phyloP scores from a whole-genome alignment of 2,888 invertebrate species.

The Chrysopilus asiliformis region DNA sequence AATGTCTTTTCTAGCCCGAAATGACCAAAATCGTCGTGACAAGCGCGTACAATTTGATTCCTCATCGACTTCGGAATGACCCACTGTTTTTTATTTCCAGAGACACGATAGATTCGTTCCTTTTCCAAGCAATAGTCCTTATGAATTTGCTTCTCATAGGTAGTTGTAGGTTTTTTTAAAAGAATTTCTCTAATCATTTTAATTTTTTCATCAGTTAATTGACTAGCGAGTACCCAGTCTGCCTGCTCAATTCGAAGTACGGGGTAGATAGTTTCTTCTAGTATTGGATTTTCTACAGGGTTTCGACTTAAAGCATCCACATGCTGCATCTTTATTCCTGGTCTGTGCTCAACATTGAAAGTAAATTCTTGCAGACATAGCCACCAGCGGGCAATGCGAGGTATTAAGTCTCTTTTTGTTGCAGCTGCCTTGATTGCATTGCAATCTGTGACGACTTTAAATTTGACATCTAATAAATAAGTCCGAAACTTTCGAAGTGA shows the following conservation, averaged over 20 bases:
- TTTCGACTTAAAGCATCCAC: constrained; percentile 15
- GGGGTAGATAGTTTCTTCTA: not conserved
- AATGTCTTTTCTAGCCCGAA: constrained; percentile 17
- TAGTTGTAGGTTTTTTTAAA: too few species aligned
- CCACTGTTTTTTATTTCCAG: constrained; percentile 11
- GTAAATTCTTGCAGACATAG: constrained; percentile 15
- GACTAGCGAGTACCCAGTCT: too few species aligned
- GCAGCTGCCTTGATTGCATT: constrained; percentile 14
- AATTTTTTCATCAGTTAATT: too few species aligned
- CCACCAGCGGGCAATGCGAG: constrained; percentile 19
- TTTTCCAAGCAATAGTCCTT: too few species aligned
- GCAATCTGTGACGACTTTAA: too few species aligned
- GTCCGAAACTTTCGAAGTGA: too few species aligned
- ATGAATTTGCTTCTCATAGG: too few species aligned
- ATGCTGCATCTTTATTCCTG: too few species aligned
- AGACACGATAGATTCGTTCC: not conserved
- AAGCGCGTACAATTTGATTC: constrained; percentile 19
- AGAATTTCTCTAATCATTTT: too few species aligned
- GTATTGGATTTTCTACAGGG: constrained; percentile 10
- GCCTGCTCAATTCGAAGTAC: constrained; percentile 1
- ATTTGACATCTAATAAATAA: too few species aligned
- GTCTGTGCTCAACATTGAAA: constrained; percentile 12
- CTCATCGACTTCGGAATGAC: too few species aligned
- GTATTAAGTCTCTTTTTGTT: constrained; percentile 19
- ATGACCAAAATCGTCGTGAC: too few species aligned